Base-by-base conservation (phyloP, 2,888 invertebrate genomes). In the Brenthis hecate region DNA sequence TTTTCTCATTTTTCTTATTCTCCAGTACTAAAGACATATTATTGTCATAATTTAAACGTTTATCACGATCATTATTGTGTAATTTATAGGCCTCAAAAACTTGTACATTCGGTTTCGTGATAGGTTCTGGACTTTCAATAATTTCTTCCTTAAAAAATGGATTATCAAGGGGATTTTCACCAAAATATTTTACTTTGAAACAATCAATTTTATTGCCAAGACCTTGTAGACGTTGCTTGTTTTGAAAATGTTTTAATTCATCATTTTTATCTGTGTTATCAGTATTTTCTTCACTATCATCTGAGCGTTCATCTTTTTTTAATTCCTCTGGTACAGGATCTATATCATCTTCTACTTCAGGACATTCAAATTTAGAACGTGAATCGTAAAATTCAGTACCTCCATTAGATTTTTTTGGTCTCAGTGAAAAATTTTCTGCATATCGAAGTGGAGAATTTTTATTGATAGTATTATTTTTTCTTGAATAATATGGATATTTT, bases 191-290 rank as follows among this genome's bases (percentile, higher is more conserved):
- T 0, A 91, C 89, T 83, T 96, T 96, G 43, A 95, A 94, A 78
- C 97, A 97, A 73, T 95, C 95, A 23, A 97, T 95, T 88, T 96
- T 95, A 73, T 95, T 95, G 0, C 96, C 96, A 28, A 97, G 85
- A 2, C 95, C 94, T 71, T 86, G 86, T 0, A 96, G 84, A 67
- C 95, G 91, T 0, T 93, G 94, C 65, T 85, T 82, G 74, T 91
- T 81, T 72, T 88, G 86, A 14, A 75, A 68, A 57, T 79, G 76
- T 36, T 85, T 80, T 71, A 84, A 84, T 69, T 83, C 74, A 55
- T 85, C 72, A 75, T 78, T 80, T 66, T 85, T 81, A n/a, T 75
- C 75, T 58, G 77, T 66, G 11, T 76, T 74, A 19, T 77, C 75
- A 19, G 80, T 76, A 16, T 66, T 60, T 32, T 64, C 32, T 53